Evolutionary conservation across 2,888 invertebrate genomes (phyloP).

Genomic region (Pomacea canaliculata): DNA sequence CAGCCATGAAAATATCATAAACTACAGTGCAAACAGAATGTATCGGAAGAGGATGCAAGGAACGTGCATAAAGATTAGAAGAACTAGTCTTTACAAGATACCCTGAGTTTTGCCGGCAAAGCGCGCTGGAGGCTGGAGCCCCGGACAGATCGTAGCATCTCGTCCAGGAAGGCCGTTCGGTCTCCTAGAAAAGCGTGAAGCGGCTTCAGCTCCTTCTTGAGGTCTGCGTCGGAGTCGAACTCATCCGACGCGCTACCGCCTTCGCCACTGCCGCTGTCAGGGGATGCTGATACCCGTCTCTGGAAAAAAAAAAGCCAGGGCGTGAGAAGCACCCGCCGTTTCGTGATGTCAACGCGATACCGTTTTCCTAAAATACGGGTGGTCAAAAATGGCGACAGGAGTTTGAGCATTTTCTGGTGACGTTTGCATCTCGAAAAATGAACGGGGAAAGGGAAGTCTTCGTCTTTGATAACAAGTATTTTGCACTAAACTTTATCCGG

Average conservation of each 20-base stretch:
- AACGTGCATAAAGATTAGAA: no score
- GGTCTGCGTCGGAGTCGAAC: constrained; percentile 67
- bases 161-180: constrained; percentile 65
- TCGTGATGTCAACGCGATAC: no score
- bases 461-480: no score
- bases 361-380: not conserved
- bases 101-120: constrained; percentile 71
- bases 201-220: constrained; percentile 66
- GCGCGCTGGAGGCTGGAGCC: constrained; percentile 69
- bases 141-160: constrained; percentile 69
- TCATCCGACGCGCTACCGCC: constrained; percentile 22
- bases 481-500: no score
- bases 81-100: constrained; percentile 32
- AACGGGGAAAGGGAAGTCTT: no score
- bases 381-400: not conserved
- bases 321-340: not conserved
- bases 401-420: not conserved
- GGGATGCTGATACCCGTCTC: not conserved
- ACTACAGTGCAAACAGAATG: no score
- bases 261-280: not conserved
- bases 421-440: no score
- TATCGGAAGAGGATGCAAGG: no score
- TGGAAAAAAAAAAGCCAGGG: not conserved
- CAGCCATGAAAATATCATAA: no score
- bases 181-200: constrained; percentile 68